A percentile compares a stretch with the other conserved stretches of the same genome.
Evolutionary conservation across 2,113 vertebrate genomes (phyloP).

Genomic region (Collichthys lucidus): DNA sequence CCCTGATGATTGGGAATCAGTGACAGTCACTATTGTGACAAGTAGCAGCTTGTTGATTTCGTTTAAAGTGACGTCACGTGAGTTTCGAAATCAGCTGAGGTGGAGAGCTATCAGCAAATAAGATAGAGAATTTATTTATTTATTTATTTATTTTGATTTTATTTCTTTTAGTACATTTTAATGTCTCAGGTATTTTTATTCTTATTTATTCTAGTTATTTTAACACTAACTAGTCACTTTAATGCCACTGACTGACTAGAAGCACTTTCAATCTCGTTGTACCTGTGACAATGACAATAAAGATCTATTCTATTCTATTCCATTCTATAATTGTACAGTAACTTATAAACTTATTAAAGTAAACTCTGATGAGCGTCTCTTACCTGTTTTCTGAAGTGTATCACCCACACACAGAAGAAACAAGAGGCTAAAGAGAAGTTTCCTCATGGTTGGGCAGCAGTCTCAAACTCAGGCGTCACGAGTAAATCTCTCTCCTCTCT

Average conservation of each 20-base stretch:
- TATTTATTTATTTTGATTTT: no score
- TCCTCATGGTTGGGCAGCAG: conserved; percentile 36
- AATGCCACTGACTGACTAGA: no score
- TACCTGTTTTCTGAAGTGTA: conserved; percentile 63
- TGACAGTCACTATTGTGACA: neutral
- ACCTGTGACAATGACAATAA: no score
- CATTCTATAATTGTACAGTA: no score
- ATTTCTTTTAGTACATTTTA: no score
- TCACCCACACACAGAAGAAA: conserved; percentile 27
- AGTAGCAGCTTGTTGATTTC: neutral
- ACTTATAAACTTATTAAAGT: neutral
- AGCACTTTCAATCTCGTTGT: no score
- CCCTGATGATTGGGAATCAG: neutral
- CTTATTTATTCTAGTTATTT: no score
- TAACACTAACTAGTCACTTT: no score
- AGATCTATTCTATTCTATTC: no score
- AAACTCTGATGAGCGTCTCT: neutral
- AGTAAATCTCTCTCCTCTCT: neutral
- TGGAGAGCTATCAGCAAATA: neutral
- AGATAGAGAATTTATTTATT: neutral
- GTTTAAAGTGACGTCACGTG: neutral
- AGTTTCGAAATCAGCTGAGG: neutral
- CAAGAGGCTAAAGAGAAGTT: conserved; percentile 26
- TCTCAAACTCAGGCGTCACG: no score
- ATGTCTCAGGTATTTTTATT: no score